Base-by-base conservation (phyloP, 2,113 vertebrate genomes). In the Atlantisia rogersi region DNA sequence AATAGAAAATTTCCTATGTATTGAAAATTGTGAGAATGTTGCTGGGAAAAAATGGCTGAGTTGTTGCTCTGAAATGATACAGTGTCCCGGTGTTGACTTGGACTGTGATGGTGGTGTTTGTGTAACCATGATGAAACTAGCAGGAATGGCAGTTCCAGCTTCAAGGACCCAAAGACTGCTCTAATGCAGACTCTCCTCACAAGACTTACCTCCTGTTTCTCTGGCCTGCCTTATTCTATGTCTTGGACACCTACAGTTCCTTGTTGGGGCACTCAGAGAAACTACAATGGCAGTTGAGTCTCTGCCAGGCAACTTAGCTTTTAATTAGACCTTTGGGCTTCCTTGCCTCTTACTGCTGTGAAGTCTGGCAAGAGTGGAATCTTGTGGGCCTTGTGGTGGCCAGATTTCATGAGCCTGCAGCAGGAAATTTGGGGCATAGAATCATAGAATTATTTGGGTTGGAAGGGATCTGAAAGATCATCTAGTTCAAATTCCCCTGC, bases 11-110 rank as follows among this genome's bases (percentile, higher is more conserved):
- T 60, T 85, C 11, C 21, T 48, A 4, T n/a, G 21, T 69, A 52
- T 44, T 87, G 48, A 76, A 89, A 90, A 68, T 42, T 39, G 7
- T 76, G 42, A 85, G 85, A 82, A 62, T 79, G 35, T 92, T 87
- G 14, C 37, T 93, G 53, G 50, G 32, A 40, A 78, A 78, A 74
- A 71, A 62, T 4, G 12, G 35, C 9, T 29, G 35, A 84, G 18
- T 60, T 59, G 11, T 64, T 84, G 28, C 56, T 85, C 63, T 85
- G 74, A 94, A 82, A 60, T 69, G 18, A 21, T 79, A 24, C 17
- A 64, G 0, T 68, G 11, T 87, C 37, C 26, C 48, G 86, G 42
- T 53, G 31, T 85, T 52, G 39, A 39, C 39, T 39, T 39, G 56
- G 67, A 40, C 31, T 68, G 42, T 52, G 42, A 5, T 63, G 37